Conservation (phyloP, 2,888 invertebrate species). For the Tanypteryx hageni region DNA sequence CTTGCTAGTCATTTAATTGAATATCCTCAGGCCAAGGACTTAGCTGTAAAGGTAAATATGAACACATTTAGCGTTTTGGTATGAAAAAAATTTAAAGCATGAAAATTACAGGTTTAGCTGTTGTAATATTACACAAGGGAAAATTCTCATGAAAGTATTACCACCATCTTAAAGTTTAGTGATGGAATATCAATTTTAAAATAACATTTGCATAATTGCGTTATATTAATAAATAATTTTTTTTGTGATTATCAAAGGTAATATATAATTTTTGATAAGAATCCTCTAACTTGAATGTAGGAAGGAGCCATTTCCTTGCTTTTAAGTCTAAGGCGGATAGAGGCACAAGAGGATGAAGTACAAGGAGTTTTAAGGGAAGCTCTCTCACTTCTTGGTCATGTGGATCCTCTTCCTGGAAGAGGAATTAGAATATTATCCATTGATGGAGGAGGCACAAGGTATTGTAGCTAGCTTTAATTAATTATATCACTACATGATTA, state of each 20-base stretch:
- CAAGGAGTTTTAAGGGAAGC: constrained; percentile 77
- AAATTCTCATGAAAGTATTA: too few species aligned
- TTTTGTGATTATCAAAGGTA: too few species aligned
- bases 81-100: too few species aligned
- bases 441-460: constrained; percentile 92
- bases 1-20: constrained; percentile 84
- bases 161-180: too few species aligned
- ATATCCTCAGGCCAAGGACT: constrained; percentile 84
- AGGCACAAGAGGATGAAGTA: constrained; percentile 73
- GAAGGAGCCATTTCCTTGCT: constrained; percentile 84
- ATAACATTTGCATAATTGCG: too few species aligned
- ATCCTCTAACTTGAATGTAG: constrained; percentile 72
- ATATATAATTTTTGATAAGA: too few species aligned
- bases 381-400: constrained; percentile 84
- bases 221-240: too few species aligned
- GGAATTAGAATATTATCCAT: constrained; percentile 90
- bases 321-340: constrained; percentile 77
- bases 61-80: neutral
- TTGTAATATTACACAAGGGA: too few species aligned
- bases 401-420: constrained; percentile 81
- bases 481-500: neutral
- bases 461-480: constrained; percentile 65
- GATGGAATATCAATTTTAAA: too few species aligned
- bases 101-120: too few species aligned
- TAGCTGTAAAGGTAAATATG: constrained; percentile 82